Percentiles rank a stretch among this genome's conserved stretches.
Evolutionary conservation across 1,140 invertebrate genomes (phyloP).

Genomic region (Drosophila sucinea): DNA sequence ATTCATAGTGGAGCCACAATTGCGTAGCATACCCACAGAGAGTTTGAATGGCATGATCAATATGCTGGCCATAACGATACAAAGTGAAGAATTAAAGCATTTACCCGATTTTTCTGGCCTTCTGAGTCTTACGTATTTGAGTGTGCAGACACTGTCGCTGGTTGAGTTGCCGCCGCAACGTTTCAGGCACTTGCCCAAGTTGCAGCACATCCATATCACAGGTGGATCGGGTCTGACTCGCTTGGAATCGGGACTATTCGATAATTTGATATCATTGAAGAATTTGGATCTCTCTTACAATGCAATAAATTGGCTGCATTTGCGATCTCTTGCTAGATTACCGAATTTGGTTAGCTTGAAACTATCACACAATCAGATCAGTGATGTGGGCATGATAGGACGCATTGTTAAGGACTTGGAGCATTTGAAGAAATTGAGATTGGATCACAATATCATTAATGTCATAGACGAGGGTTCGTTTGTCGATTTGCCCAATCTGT

Average conservation of each 20-base stretch:
- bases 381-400: constrained; percentile 91
- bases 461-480: constrained; percentile 90
- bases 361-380: constrained; percentile 88
- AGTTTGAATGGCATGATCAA: constrained; percentile 89
- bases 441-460: constrained; percentile 89
- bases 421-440: constrained; percentile 87
- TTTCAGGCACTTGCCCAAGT: constrained; percentile 88
- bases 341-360: constrained; percentile 89
- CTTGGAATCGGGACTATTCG: constrained; percentile 89
- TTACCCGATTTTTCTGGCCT: constrained; percentile 88
- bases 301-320: constrained; percentile 91
- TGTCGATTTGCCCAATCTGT: constrained; percentile 89
- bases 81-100: constrained; percentile 89
- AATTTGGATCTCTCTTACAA: constrained; percentile 91
- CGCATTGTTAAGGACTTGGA: constrained; percentile 89
- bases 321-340: constrained; percentile 88
- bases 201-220: constrained; percentile 90
- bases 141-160: constrained; percentile 88
- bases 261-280: constrained; percentile 88
- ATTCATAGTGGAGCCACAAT: constrained; percentile 91
- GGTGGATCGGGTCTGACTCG: constrained; percentile 87
- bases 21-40: constrained; percentile 90
- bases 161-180: constrained; percentile 88
- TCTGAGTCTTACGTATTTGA: constrained; percentile 87
- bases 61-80: constrained; percentile 91